These are phyloP conservation scores for Loriculus beryllinus DNA, from an alignment of 2,797 vertebrate genomes.

Conservation along the genomic window DNA sequence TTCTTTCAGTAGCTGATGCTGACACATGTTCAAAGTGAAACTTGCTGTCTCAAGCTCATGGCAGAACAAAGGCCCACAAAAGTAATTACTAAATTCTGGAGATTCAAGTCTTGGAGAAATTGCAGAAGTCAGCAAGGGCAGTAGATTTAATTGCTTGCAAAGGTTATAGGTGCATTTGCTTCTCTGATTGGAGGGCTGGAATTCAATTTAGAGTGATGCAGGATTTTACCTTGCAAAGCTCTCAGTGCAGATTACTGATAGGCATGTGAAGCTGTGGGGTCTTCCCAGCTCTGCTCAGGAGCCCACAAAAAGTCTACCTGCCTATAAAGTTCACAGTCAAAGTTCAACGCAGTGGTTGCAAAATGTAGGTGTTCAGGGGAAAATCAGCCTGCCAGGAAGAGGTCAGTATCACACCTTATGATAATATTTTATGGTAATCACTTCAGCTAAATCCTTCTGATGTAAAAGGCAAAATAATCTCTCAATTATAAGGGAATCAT, in stretches of 20 bases:
- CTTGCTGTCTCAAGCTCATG: not conserved
- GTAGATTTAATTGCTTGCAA: constrained; percentile 23
- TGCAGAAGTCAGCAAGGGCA: not conserved
- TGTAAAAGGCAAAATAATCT: not conserved
- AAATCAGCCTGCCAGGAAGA: not conserved
- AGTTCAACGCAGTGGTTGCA: not conserved
- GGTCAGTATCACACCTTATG: not conserved
- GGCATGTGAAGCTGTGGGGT: not conserved
- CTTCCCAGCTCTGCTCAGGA: not conserved
- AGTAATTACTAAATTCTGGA: constrained; percentile 47
- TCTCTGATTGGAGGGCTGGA: not conserved
- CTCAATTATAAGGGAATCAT: not conserved
- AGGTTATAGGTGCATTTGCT: not conserved
- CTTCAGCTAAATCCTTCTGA: not conserved
- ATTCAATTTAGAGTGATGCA: not conserved
- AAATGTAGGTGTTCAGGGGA: not conserved
- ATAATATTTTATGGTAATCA: not conserved
- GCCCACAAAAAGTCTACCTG: not conserved
- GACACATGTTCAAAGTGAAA: not conserved
- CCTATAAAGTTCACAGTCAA: not conserved
- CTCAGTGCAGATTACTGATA: not conserved
- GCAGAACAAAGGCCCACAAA: constrained; percentile 28
- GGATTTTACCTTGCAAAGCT: not conserved
- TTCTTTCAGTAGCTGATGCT: not conserved
- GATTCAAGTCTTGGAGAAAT: constrained; percentile 4